Percentiles rank a stretch among this genome's conserved stretches.
Conservation (phyloP, 2,797 vertebrate genomes). For the Aythya fuligula region DNA sequence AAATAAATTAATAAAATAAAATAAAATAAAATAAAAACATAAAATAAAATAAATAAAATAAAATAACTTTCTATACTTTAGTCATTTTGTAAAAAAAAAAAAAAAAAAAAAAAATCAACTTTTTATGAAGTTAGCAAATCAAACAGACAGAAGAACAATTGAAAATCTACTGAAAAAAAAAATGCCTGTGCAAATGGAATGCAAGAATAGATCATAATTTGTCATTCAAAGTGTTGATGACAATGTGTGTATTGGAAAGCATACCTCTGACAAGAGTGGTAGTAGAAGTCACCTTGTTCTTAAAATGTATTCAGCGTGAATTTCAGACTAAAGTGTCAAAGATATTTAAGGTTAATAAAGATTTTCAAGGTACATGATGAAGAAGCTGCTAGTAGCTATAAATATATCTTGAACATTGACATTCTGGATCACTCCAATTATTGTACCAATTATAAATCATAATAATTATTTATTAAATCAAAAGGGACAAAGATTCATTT, state of each 20-base stretch:
- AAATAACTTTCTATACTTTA: constrained; percentile 47
- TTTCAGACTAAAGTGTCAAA: constrained; percentile 53
- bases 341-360: constrained; percentile 63
- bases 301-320: constrained; percentile 48
- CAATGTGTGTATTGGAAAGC: constrained; percentile 36
- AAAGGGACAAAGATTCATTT: constrained; percentile 34
- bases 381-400: constrained; percentile 60
- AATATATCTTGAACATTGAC: constrained; percentile 53
- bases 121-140: constrained; percentile 68
- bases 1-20: constrained; percentile 19
- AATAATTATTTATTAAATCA: constrained; percentile 70
- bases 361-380: constrained; percentile 46
- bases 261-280: constrained; percentile 40
- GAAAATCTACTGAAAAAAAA: constrained; percentile 58
- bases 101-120: not conserved
- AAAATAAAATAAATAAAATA: not conserved
- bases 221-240: constrained; percentile 54
- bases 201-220: constrained; percentile 42
- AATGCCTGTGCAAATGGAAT: constrained; percentile 51
- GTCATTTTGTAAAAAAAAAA: constrained; percentile 24
- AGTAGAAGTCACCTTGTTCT: constrained; percentile 76
- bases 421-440: constrained; percentile 69
- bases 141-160: constrained; percentile 69
- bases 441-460: constrained; percentile 67
- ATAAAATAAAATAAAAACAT: not conserved